phyloP scores from a whole-genome alignment of 1,140 invertebrate genomes.

The Drosophila sucinea region DNA sequence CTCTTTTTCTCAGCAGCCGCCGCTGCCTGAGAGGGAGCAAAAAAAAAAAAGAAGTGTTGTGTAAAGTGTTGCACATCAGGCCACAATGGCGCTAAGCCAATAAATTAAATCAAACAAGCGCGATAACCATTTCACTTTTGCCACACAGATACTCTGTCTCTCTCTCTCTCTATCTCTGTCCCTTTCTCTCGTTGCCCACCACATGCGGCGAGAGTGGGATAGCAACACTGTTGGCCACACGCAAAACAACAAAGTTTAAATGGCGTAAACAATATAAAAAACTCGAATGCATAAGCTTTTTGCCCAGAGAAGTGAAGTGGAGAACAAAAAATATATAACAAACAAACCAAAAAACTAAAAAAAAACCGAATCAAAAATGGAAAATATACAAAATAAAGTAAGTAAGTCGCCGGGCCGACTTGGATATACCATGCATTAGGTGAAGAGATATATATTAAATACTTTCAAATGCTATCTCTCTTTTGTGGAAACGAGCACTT shows the following conservation, averaged over 20 bases:
- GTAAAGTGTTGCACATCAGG: conserved; percentile 68
- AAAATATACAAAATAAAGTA: conserved; percentile 24
- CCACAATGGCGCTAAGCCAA: conserved; percentile 76
- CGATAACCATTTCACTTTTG: conserved; percentile 73
- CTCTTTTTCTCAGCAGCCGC: background rate
- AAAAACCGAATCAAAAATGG: conserved; percentile 24
- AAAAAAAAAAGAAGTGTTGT: conserved; percentile 44
- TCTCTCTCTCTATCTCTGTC: conserved; percentile 11
- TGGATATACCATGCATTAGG: too few relatives aligned
- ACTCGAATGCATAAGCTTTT: conserved; percentile 57
- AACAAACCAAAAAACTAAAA: conserved; percentile 28
- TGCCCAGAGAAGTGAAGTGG: conserved; percentile 16
- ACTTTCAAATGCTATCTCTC: too few relatives aligned
- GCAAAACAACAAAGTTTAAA: conserved; percentile 57
- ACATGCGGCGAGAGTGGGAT: background rate
- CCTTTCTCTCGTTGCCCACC: background rate
- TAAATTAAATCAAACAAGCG: conserved; percentile 77
- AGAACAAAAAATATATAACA: conserved; percentile 19
- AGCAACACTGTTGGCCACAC: conserved; percentile 29
- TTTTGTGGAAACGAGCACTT: too few relatives aligned
- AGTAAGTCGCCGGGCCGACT: too few relatives aligned
- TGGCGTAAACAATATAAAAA: conserved; percentile 64
- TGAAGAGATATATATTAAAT: too few relatives aligned
- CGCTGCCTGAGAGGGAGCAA: background rate
- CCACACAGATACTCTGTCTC: conserved; percentile 38